Evolutionary conservation across 2,113 vertebrate species (phyloP), one percentile per base, ranked within the genome.

Genomic region (Ginglymostoma cirratum): DNA sequence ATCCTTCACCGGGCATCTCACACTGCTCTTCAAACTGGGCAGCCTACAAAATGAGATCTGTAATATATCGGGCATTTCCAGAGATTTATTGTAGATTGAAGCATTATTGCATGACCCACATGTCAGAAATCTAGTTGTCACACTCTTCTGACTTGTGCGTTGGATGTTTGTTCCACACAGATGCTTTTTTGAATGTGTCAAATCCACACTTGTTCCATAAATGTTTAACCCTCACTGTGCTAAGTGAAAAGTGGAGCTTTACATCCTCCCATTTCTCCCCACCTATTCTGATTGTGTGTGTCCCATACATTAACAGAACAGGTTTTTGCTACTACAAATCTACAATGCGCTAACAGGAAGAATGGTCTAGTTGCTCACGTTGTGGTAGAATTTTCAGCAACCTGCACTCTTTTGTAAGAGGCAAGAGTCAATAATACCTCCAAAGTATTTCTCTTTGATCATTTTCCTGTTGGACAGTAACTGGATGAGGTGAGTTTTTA

Each of bases 41-140:
- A 67, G 61, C 34, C 34, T 65, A n/a, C 34, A 65, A 93, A 93
- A 93, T 93, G 89, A 67, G 61, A 67, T 93, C 61, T 24, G 89
- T 66, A 93, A 93, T 93, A 65, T 93, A 93, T 66, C 23, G 61
- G 89, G 34, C 61, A 66, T 34, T 34, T 93, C 89, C 89, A 67
- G 89, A 67, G 61, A 93, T 93, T 93, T 93, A 93, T 93, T 66
- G 61, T 17, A 67, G 89, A 67, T 65, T 67, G 61, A 23, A 93
- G 61, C 61, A 66, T 93, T 93, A 93, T 93, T 66, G 61, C 61
- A 93, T 93, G 89, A 93, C 61, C 89, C 55, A 93, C 61, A 67
- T 66, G 15, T 66, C 61, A 66, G 34, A 93, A 93, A 65, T 23
- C 34, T 66, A 93, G 61, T 38, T 93, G 89, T 23, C 52, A 61